Evolutionary conservation across 2,888 invertebrate genomes (phyloP), one percentile per base, ranked within the genome.

Genomic region (Tinea semifulvella): DNA sequence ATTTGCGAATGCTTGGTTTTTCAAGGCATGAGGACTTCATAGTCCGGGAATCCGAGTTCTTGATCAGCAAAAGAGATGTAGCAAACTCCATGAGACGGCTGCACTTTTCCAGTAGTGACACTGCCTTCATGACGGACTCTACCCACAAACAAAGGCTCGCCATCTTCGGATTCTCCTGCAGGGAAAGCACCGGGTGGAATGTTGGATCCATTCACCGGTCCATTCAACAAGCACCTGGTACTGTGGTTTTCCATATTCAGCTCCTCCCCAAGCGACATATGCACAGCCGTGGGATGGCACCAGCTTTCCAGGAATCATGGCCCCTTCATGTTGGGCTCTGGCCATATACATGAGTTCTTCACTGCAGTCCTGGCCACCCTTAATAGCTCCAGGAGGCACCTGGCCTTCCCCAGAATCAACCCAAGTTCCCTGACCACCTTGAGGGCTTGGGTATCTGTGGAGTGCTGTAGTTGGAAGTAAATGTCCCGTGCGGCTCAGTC

Each of bases 11-110:
- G n/a, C n/a, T n/a, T n/a, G n/a, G n/a, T n/a, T n/a, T n/a, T n/a
- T n/a, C n/a, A 80, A 50, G 65, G 57, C 53, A 86, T 75, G 47
- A 93, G 86, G 54, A 94, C 76, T 80, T 94, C 94, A 61, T 89
- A 94, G 43, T 92, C 89, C n/a, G 85, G 84, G 81, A 88, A 91
- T 42, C 88, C 86, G 46, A 92, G 66, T 63, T 94, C 94, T 56
- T 88, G 84, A 35, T 94, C 93, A 1, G 79, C 92, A 61, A 87
- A 94, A 10, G 94, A 86, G 69, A 94, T 91, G 84, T 94, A 94
- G 64, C 90, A 88, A 44, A 88, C 88, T 18, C 85, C 89, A 60
- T 93, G 93, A 6, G 91, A 91, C 26, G 89, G 88, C 56, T 94
- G 94, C 1, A 94, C 88, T 74, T 94, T 94, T 58, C 94, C 93